A percentile compares a stretch with the other conserved stretches of the same genome.
Evolutionary conservation across 2,888 invertebrate genomes (phyloP).

Genomic region (Conus canariensis): DNA sequence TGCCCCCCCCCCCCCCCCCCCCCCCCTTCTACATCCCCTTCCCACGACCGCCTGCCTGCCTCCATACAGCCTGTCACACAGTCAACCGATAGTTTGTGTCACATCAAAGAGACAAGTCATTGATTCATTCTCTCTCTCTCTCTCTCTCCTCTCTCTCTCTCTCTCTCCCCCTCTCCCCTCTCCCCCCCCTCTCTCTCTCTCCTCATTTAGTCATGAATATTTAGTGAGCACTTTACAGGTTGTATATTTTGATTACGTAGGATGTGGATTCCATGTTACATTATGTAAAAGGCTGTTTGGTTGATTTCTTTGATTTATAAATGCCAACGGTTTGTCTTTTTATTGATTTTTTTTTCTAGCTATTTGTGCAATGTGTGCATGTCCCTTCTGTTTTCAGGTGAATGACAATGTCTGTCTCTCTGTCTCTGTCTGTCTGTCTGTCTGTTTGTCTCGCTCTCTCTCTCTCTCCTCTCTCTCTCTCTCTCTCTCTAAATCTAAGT

Average conservation of each 20-base stretch:
- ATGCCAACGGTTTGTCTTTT: background rate
- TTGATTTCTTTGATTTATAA: background rate
- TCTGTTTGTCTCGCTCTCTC: slow-evolving; percentile 11
- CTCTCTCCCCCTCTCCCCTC: background rate
- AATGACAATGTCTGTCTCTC: background rate
- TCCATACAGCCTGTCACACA: too few relatives aligned
- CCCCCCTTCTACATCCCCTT: too few relatives aligned
- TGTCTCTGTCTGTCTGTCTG: background rate
- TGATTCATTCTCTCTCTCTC: too few relatives aligned
- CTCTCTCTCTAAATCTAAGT: background rate
- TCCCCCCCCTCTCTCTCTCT: too few relatives aligned
- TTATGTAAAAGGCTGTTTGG: background rate
- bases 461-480: slow-evolving; percentile 15
- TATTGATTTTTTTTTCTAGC: background rate
- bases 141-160: background rate
- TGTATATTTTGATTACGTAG: too few relatives aligned
- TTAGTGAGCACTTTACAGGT: too few relatives aligned
- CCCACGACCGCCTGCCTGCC: too few relatives aligned
- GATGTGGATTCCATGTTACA: background rate
- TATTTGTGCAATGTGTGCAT: background rate
- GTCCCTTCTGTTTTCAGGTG: background rate
- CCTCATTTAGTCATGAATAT: background rate
- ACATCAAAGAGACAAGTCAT: too few relatives aligned
- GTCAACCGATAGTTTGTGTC: too few relatives aligned
- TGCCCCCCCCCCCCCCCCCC: too few relatives aligned